Base-by-base conservation (phyloP, 1,140 invertebrate species). In the Spodoptera frugiperda region DNA sequence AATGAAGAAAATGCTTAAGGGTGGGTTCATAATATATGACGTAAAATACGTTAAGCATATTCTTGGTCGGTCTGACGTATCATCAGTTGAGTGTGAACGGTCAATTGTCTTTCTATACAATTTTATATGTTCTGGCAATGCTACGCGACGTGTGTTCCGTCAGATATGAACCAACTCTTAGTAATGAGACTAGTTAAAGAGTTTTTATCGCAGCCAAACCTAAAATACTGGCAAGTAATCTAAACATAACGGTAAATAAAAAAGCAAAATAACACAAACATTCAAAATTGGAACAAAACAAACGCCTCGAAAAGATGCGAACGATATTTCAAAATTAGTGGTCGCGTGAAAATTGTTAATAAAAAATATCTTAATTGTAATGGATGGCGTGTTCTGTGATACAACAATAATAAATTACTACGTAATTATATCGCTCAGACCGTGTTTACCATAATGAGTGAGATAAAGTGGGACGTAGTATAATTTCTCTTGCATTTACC, bases 351-450 rank as follows among this genome's bases (percentile, higher is more conserved):
- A 83, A 76, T 79, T 80, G 71, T 79, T 84, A 91, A 91, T 93
- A 90, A 91, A 91, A 89, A 90, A 91, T 90, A 91, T 91, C 89
- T 88, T 91, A 91, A 92, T 91, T 90, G 84, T 88, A 80, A 86
- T 82, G 72, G 79, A 80, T 78, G 83, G 79, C 85, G 74, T 93
- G 91, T 92, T 91, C 85, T 89, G 79, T 89, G 89, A 91, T 91
- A 93, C 80, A 82, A 82, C 79, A 84, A 84, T 84, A 84, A 83
- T 84, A 86, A 86, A 86, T 86, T 81, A 83, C 76, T 39, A 5
- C 46, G 78, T 86, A 84, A 86, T 86, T 86, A 81, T 84, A 84
- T 86, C 84, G 84, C 76, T 76, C 75, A 57, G 65, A 54, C 75
- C 55, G 77, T 85, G 83, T 87, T 87, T 86, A 87, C 81, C 72